Conservation (phyloP, 2,797 vertebrate genomes). For the Scolopax rusticola region DNA sequence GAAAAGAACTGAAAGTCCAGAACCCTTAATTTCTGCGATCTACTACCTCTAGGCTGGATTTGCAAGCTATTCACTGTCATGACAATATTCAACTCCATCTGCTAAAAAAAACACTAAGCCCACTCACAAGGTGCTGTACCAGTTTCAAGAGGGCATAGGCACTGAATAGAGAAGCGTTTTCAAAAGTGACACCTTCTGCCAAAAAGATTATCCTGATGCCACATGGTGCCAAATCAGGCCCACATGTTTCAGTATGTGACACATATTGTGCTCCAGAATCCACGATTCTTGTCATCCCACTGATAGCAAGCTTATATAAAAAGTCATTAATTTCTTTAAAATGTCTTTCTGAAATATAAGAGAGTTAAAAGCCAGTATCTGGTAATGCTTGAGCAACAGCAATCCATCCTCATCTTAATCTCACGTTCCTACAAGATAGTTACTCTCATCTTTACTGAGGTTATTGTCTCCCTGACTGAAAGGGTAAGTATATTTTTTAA, state of each 20-base stretch:
- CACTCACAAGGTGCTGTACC: slow-evolving; percentile 23
- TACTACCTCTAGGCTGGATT: not conserved
- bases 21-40: not conserved
- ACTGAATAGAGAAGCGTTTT: slow-evolving; percentile 32
- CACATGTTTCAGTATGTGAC: not conserved
- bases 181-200: not conserved
- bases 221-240: not conserved
- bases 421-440: not conserved
- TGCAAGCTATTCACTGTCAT: not conserved
- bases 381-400: not conserved
- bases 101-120: slow-evolving; percentile 19
- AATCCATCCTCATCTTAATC: not conserved
- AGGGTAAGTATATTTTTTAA: not conserved
- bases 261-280: not conserved
- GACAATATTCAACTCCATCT: slow-evolving; percentile 32
- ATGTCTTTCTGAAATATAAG: not conserved
- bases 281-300: not conserved
- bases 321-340: not conserved
- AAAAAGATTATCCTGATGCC: not conserved
- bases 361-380: not conserved
- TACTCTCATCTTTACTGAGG: not conserved
- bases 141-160: slow-evolving; percentile 30
- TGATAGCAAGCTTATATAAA: not conserved
- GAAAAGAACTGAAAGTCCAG: not conserved
- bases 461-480: not conserved